Evolutionary conservation across 1,140 invertebrate species (phyloP), one percentile per base, ranked within the genome.

Genomic region (Chironomus striatipennis): DNA sequence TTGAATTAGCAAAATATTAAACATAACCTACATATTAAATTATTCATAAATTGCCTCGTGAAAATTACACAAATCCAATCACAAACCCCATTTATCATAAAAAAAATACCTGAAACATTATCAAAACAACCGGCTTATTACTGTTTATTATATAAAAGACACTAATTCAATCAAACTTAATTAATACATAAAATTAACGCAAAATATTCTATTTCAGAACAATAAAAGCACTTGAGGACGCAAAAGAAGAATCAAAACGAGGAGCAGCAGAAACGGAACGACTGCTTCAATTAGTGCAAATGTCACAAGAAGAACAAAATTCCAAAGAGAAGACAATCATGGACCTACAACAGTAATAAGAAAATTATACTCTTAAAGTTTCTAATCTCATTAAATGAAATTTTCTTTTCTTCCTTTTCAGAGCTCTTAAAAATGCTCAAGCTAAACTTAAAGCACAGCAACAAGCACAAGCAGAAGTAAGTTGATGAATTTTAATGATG

Each of bases 261-360:
- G 90, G 92, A 67, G 88, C 95, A 76, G 87, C 90, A 43, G 95
- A 97, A 85, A 93, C 94, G 75, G 96, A 98, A 81, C 85, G 95
- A 78, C 83, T 98, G 75, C 84, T 97, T 77, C 91, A 96, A 81
- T 87, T 98, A 47, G 90, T 98, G 79, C 94, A 97, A 85, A 96
- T 96, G 89, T 91, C 91, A 77, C 96, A 99, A 82, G 95, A 97
- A 81, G 96, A 98, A 79, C 95, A 97, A 83, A 94, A 95, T 80
- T 86, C 91, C 77, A 97, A 98, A 84, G 96, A 98, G 80, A 95
- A 94, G 83, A 90, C 93, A 83, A 97, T 98, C 76, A 91, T 93
- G 85, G 95, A 98, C 82, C 86, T 98, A 81, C 93, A 97, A 88
- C 93, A 97, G 96, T 98, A 84, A 90, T 91, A 89, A 75, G 57